Base-by-base conservation (phyloP, 2,113 vertebrate genomes). In the Pelvicachromis taeniatus region DNA sequence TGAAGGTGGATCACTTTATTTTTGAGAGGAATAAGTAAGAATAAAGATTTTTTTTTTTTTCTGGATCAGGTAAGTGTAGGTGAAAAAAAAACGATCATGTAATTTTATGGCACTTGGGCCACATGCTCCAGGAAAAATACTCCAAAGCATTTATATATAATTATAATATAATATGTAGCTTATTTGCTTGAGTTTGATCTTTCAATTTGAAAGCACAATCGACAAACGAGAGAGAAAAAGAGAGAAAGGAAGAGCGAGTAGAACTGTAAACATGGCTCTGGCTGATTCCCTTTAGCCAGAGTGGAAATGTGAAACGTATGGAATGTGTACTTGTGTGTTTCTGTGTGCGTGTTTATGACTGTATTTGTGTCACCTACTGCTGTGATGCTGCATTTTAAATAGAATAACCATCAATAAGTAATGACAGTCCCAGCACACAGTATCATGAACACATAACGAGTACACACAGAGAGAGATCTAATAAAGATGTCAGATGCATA, bases 331-430 rank as follows among this genome's bases (percentile, higher is more conserved):
- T 79, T 85, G 81, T 86, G 81, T 88, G 55, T 58, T 29, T 77
- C 6, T 80, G 31, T 17, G 84, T 77, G 40, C 81, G 35, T 91
- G 79, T 82, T 61, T 83, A 75, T 88, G 77, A 87, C 79, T 88
- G 85, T 86, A 84, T 50, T 89, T 90, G 83, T 92, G 87, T 86
- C 85, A 89, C 88, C 88, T 85, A 91, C 88, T 11, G 90, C 92
- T 93, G 92, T 50, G 92, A 77, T 88, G 84, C 80, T 88, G 88
- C 90, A 91, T 93, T 91, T 93, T 90, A 87, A 93, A 91, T 58
- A 88, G 90, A 87, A 53, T 23, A 9, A 8, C 78, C 52, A 93
- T 94, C 89, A 93, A 93, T 94, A 93, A 93, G 79, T 93, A 87
- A 93, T 93, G 85, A 81, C 88, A 91, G 78, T 82, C 19, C 79